These are phyloP conservation scores for Eumerus sabulonum DNA, from an alignment of 2,888 invertebrate genomes.

Conservation along the genomic window DNA sequence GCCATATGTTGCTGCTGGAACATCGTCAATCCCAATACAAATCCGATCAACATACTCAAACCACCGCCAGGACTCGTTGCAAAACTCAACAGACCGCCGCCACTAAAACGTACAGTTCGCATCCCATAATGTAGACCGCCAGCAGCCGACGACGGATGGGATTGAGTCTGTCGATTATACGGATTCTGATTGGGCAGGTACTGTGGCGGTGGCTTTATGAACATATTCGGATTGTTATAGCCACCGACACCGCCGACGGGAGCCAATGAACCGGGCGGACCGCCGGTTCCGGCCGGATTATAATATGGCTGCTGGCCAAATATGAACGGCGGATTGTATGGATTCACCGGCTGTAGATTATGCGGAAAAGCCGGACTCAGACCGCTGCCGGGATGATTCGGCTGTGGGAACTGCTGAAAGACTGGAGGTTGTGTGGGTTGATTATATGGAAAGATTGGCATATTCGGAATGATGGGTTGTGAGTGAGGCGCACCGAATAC, in stretches of 20 bases:
- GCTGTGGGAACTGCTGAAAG: slow-evolving; percentile 79
- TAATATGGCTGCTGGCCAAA: slow-evolving; percentile 77
- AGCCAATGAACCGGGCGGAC: slow-evolving; percentile 75
- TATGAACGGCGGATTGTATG: slow-evolving; percentile 78
- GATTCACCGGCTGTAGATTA: slow-evolving; percentile 77
- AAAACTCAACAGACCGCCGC: slow-evolving; percentile 40
- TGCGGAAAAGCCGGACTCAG: slow-evolving; percentile 77
- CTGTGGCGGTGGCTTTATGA: slow-evolving; percentile 78
- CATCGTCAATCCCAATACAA: slow-evolving; percentile 54
- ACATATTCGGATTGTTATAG: slow-evolving; percentile 77
- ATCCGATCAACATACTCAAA: slow-evolving; percentile 57
- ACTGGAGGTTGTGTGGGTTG: slow-evolving; percentile 77
- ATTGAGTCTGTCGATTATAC: slow-evolving; percentile 77
- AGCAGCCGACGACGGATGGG: slow-evolving; percentile 74
- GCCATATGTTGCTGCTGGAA: slow-evolving; percentile 44
- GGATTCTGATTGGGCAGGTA: slow-evolving; percentile 77
- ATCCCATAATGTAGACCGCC: slow-evolving; percentile 63
- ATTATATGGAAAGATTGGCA: slow-evolving; percentile 78
- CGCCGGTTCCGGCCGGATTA: slow-evolving; percentile 76
- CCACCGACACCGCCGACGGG: slow-evolving; percentile 73
- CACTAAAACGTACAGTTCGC: slow-evolving; percentile 29
- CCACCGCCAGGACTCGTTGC: slow-evolving; percentile 55
- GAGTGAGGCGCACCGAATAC: slow-evolving; percentile 78
- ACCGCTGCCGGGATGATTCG: slow-evolving; percentile 78
- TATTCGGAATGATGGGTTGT: slow-evolving; percentile 76